phyloP scores from a whole-genome alignment of 2,888 invertebrate genomes.

The Cordylochernes scorpioides region DNA sequence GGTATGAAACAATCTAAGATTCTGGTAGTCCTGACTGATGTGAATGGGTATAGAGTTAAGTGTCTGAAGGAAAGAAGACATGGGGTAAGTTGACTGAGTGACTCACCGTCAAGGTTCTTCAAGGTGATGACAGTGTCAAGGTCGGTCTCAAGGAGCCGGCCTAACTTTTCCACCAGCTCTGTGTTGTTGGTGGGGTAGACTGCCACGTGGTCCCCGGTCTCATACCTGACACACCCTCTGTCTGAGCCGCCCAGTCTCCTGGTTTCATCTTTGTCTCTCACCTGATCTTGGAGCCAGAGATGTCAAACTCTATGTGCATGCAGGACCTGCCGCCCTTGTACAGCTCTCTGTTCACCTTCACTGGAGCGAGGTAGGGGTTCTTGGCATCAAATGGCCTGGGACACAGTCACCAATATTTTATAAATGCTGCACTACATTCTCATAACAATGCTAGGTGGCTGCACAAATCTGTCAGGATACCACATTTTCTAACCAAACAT shows the following conservation, averaged over 20 bases:
- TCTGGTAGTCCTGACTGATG: no score
- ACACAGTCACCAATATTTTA: no score
- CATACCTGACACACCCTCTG: constrained; percentile 22
- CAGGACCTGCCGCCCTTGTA: constrained; percentile 72
- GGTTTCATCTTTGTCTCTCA: constrained; percentile 1
- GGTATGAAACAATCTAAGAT: no score
- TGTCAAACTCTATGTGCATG: constrained; percentile 86
- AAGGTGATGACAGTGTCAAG: constrained; percentile 68
- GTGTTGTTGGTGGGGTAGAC: constrained; percentile 75
- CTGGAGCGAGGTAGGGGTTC: constrained; percentile 76
- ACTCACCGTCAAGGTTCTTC: constrained; percentile 62
- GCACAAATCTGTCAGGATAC: no score
- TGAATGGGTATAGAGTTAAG: no score
- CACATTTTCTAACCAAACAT: no score
- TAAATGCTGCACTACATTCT: no score
- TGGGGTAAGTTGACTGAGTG: no score
- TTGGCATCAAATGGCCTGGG: constrained; percentile 77
- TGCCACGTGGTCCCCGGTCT: constrained; percentile 75
- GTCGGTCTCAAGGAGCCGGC: constrained; percentile 43
- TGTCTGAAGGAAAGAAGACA: no score
- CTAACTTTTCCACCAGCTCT: constrained; percentile 53
- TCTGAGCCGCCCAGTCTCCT: not conserved
- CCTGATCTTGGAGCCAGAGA: constrained; percentile 73
- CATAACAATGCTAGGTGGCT: no score
- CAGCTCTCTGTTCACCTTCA: constrained; percentile 58